phyloP scores from a whole-genome alignment of 2,797 vertebrate species.

The Sebastes wilsoni region DNA sequence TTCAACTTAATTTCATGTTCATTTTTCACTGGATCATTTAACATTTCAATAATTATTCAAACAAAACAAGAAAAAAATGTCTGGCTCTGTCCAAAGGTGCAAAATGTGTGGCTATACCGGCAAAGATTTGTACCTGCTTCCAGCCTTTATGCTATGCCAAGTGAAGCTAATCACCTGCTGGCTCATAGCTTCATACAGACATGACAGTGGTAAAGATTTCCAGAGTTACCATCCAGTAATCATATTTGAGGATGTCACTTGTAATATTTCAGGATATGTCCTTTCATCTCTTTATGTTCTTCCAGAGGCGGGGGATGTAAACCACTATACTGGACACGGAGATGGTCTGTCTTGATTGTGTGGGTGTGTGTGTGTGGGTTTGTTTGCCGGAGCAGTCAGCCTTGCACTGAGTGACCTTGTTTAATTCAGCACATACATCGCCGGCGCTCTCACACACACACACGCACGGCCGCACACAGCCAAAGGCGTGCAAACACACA shows the following conservation, averaged over 20 bases:
- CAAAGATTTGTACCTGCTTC: neutral
- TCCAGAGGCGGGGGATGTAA: neutral
- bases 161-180: neutral
- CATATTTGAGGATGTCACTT: neutral
- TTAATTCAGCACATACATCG: constrained; percentile 71
- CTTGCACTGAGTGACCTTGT: constrained; percentile 76
- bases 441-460: constrained; percentile 27
- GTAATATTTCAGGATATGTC: constrained; percentile 14
- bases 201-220: neutral
- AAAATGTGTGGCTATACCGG: neutral
- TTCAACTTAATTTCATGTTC: neutral
- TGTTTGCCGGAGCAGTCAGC: constrained; percentile 40
- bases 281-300: constrained; percentile 20
- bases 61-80: neutral
- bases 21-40: neutral
- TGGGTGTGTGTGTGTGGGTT: neutral
- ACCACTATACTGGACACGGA: neutral
- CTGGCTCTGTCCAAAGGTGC: neutral
- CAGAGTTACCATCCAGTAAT: neutral
- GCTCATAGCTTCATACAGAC: neutral
- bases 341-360: neutral
- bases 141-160: neutral
- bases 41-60: neutral
- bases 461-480: constrained; percentile 34
- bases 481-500: constrained; percentile 31